Evolutionary conservation across 2,888 invertebrate species (phyloP).

Genomic region (Phymatocera aterrima): DNA sequence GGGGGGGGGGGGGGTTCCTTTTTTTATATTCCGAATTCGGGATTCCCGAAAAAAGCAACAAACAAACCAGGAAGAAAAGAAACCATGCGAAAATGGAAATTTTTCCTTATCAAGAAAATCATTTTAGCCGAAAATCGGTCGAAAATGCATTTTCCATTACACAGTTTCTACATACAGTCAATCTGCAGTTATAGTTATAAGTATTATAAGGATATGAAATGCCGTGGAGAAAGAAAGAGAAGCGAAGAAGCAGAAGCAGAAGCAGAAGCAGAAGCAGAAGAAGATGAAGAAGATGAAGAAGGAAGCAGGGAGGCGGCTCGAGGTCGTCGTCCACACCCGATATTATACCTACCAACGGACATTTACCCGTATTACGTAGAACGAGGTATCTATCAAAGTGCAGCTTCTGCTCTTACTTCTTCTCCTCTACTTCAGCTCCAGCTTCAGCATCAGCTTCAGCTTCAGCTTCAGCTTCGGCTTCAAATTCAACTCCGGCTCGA

Average conservation of each 20-base stretch:
- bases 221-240: background rate
- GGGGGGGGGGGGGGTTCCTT: too few species aligned
- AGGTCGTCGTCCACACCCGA: conserved; percentile 40
- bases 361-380: conserved; percentile 42
- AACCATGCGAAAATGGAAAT: too few species aligned
- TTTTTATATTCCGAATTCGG: too few species aligned
- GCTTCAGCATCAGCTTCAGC: conserved; percentile 43
- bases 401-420: background rate
- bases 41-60: too few species aligned
- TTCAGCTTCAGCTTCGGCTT: conserved; percentile 58
- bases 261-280: background rate
- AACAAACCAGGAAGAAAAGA: too few species aligned
- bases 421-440: background rate
- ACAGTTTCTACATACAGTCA: too few species aligned
- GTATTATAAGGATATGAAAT: too few species aligned
- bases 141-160: too few species aligned
- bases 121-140: too few species aligned
- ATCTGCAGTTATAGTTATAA: too few species aligned
- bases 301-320: background rate
- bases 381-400: conserved; percentile 34
- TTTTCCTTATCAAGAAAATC: too few species aligned
- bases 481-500: too few species aligned
- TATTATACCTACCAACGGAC: conserved; percentile 35
- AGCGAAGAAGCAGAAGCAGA: background rate
- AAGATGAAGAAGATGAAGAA: background rate